Percentiles rank a stretch among this genome's conserved stretches.
Evolutionary conservation across 1,140 invertebrate genomes (phyloP).

Genomic region (Lamellibrachia luymesi): DNA sequence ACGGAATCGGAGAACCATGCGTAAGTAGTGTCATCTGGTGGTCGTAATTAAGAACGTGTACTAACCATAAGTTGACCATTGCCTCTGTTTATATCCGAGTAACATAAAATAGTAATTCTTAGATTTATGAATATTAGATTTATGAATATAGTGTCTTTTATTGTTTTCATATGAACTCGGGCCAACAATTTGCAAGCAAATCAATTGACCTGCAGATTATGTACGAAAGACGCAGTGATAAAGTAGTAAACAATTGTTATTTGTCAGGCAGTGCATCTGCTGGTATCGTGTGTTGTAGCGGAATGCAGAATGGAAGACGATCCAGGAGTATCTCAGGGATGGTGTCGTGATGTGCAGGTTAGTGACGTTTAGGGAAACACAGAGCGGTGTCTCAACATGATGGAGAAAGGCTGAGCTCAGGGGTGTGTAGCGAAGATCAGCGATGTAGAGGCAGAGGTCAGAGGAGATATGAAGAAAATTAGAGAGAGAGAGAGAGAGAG

Average conservation of each 20-base stretch:
- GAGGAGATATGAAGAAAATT: slow-evolving; percentile 7
- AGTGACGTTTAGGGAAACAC: slow-evolving; percentile 25
- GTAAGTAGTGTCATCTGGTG: slow-evolving; percentile 28
- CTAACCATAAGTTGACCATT: not conserved
- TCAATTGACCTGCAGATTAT: not conserved
- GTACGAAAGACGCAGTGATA: not conserved
- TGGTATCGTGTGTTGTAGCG: slow-evolving; percentile 25
- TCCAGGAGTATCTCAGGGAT: slow-evolving; percentile 39
- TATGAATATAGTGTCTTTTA: too few species aligned
- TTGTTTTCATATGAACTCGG: not conserved
- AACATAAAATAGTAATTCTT: not conserved
- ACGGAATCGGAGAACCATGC: slow-evolving; percentile 35
- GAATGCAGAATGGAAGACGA: slow-evolving; percentile 33
- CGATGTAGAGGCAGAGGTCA: too few species aligned
- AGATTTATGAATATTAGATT: too few species aligned
- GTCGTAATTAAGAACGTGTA: not conserved
- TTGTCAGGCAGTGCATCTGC: not conserved
- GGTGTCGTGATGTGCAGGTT: slow-evolving; percentile 49
- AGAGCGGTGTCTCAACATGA: not conserved
- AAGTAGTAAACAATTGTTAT: too few species aligned
- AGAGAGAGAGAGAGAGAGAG: not conserved
- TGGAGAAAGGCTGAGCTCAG: too few species aligned
- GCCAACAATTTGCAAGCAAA: not conserved
- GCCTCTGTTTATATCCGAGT: not conserved
- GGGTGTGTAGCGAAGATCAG: too few species aligned